Evolutionary conservation across 2,113 vertebrate genomes (phyloP).

Genomic region (Coregonus clupeaformis): DNA sequence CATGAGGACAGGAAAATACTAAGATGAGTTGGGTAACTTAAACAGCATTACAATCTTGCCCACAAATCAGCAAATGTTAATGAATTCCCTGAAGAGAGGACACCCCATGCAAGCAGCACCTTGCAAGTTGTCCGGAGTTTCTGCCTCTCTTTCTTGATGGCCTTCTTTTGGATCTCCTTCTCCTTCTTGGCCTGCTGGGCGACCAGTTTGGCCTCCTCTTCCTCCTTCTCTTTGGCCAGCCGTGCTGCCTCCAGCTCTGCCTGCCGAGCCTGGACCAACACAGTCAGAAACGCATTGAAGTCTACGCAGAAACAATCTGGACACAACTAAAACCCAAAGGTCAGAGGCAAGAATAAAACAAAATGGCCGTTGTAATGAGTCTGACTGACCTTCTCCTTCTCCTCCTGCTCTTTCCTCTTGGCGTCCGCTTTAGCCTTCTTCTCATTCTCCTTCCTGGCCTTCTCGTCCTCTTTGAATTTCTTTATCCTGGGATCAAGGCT

Average conservation of each 20-base stretch:
- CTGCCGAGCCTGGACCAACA: slow-evolving; percentile 81
- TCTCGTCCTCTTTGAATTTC: slow-evolving; percentile 98
- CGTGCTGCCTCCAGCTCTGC: slow-evolving; percentile 89
- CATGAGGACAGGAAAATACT: background rate
- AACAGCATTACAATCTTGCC: background rate
- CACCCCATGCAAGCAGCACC: slow-evolving; percentile 63
- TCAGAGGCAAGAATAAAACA: background rate
- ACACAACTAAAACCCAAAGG: too few relatives aligned
- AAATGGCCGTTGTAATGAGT: background rate
- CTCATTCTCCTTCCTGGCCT: slow-evolving; percentile 95
- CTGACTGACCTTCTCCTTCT: slow-evolving; percentile 87
- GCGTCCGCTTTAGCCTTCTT: slow-evolving; percentile 97
- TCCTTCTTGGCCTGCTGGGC: slow-evolving; percentile 91
- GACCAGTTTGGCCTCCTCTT: slow-evolving; percentile 88
- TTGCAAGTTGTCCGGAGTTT: slow-evolving; percentile 96
- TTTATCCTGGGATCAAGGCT: slow-evolving; percentile 95
- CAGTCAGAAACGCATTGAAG: background rate
- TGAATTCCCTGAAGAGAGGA: too few relatives aligned
- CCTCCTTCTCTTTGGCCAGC: slow-evolving; percentile 90
- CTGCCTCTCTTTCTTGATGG: slow-evolving; percentile 96
- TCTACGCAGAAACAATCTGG: background rate
- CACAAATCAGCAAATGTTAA: background rate
- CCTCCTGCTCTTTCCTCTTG: slow-evolving; percentile 93
- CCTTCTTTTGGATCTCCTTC: slow-evolving; percentile 98
- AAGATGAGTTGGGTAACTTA: background rate